Evolutionary conservation across 2,113 vertebrate species (phyloP), one percentile per base, ranked within the genome.

Genomic region (Eupsittula cactorum): DNA sequence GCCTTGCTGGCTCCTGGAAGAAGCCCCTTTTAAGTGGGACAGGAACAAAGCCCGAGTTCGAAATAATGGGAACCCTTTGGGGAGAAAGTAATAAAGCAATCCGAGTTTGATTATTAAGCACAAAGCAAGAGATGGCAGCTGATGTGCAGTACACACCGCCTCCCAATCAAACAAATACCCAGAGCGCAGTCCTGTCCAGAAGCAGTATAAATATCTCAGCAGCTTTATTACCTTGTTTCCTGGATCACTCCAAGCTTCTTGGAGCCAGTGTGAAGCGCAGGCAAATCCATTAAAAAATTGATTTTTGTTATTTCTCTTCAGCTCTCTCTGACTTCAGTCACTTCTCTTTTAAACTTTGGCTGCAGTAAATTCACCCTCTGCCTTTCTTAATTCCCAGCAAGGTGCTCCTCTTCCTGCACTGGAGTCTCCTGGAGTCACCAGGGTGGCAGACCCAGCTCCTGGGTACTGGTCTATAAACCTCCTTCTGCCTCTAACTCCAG

Each of bases 391-490:
- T 41, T 28, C 33, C 55, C 46, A 37, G 23, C 18, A 37, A 69
- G 49, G 7, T 2, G 2, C 18, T 70, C 13, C n/a, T 85, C 20
- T 18, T 29, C 28, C 10, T 67, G 39, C 49, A 49, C 59, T 50
- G 0, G 0, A 25, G 42, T 3, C 13, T 60, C 44, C 77, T 35
- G 28, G 16, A 13, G 25, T n/a, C 31, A 6, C 2, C 3, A 29
- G 14, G n/a, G 33, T 67, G 53, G 47, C 35, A 59, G 39, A 46
- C 16, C 20, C n/a, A 79, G 71, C 60, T 77, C 13, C 50, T 57
- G 65, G 41, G 17, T 57, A 9, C 0, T 3, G 50, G 55, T 19
- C 57, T 53, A 25, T 35, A 27, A 55, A 69, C 11, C 16, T 10
- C 17, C 47, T 53, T 35, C 20, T 86, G 42, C 41, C 67, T 44